Base-by-base conservation (phyloP, 2,888 invertebrate species). In the Branchellion lobata region DNA sequence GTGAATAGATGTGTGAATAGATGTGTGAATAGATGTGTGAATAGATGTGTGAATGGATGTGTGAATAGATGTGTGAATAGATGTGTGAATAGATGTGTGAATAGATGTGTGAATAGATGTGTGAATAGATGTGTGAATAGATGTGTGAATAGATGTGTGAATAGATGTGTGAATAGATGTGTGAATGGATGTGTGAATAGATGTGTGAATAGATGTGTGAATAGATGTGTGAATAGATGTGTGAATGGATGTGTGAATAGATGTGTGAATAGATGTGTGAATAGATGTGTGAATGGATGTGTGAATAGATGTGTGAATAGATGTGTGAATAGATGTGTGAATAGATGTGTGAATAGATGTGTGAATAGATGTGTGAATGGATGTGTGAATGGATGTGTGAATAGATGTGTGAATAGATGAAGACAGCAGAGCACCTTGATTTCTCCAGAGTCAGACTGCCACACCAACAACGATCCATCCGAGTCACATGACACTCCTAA, bases 371-470 rank as follows among this genome's bases (percentile, higher is more conserved):
- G 29, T 5, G 29, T n/a, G 29, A 27, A 14, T 40, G 14, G 40
- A 14, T 40, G 40, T 5, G 40, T 40, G 40, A 40, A 14, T 40
- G 40, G 14, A 40, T 40, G 14, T 5, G 14, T 40, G 40, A 14
- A 40, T 40, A 14, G 40, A 40, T 40, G 40, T 5, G 14, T 40
- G 40, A 40, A 40, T 40, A 14, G 14, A 40, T 40, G 40, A 14
- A n/a, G 40, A 8, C 5, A 14, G 14, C 14, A 14, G 40, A 40
- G 5, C 85, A 90, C 89, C 85, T 89, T 85, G 34, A 88, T 85
- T 83, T 86, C 88, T 87, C 92, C 91, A 85, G 89, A 90, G 83
- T 90, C 88, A 72, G 90, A 90, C 83, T 91, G 91, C 92, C 92
- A 92, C 21, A 92, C 87, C 76, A 90, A 85, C 0, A 92, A 85